Base-by-base conservation (phyloP, 2,113 vertebrate genomes). In the Cololabis saira region DNA sequence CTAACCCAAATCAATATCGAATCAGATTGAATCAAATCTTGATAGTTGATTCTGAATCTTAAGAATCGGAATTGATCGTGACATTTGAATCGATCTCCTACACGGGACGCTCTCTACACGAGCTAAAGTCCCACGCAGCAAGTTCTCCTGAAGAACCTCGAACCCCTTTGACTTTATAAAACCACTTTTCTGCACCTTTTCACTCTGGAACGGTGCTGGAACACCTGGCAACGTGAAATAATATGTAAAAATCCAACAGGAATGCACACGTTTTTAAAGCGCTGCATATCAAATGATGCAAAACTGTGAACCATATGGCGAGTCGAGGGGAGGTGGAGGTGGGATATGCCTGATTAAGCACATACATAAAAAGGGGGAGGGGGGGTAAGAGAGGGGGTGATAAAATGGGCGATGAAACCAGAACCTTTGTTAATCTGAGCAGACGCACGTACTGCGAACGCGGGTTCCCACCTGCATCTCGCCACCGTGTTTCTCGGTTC, bases 291-390 rank as follows among this genome's bases (percentile, higher is more conserved):
- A 82, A 82, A 66, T 14, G 11, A 49, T 22, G 51, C 47, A 71
- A 67, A 71, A 66, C 72, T 74, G 75, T 53, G 63, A 87, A 76
- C 18, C 85, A 78, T 82, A 80, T 81, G 83, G 88, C 53, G 0
- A 24, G 67, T 41, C 45, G 60, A 42, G 53, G 53, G 67, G 70
- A 71, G 75, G 53, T 58, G 56, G 54, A 71, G 67, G 63, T 55
- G 70, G 48, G 54, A 65, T 5, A 24, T 12, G 43, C 16, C 40
- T 60, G 84, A 89, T 88, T 79, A 82, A 81, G 78, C 75, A 67
- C 58, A 56, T 40, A 57, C 54, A 45, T 56, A 65, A 41, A 40
- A 56, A 43, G 40, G 19, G 63, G 61, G 37, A 45, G 41, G 18
- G 19, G 41, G 27, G 33, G 8, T 14, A 48, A 44, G 16, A 50